These are phyloP conservation scores for Blomia tropicalis DNA, from an alignment of 2,888 invertebrate genomes.

Conservation along the genomic window DNA sequence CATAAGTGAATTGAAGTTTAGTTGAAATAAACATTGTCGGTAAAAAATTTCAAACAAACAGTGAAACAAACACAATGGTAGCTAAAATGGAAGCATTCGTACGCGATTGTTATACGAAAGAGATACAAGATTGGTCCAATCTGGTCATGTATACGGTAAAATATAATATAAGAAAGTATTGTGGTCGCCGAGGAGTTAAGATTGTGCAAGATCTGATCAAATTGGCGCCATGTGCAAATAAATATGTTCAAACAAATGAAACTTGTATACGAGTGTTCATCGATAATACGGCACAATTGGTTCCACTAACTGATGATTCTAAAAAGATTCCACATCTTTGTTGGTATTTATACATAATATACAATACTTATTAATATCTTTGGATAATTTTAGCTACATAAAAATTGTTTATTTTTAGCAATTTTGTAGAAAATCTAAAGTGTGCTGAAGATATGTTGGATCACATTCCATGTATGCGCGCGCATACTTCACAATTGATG, in stretches of 20 bases:
- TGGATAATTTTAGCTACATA: too few species aligned
- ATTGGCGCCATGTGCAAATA: not conserved
- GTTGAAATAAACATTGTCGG: too few species aligned
- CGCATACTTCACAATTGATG: not conserved
- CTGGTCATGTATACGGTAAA: not conserved
- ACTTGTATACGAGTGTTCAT: not conserved
- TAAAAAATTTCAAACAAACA: too few species aligned
- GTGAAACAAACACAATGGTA: not conserved
- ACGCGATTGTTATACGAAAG: not conserved
- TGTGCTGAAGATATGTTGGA: not conserved
- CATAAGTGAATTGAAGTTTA: too few species aligned
- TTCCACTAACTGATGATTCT: not conserved
- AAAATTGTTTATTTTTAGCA: too few species aligned
- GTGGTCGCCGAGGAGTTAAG: not conserved
- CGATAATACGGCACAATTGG: not conserved
- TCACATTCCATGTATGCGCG: not conserved
- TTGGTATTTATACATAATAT: too few species aligned
- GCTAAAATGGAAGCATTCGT: not conserved
- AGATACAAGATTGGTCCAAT: not conserved
- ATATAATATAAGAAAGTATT: not conserved
- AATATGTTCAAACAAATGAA: not conserved
- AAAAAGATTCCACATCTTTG: not conserved
- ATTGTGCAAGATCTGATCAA: not conserved
- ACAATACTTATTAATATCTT: too few species aligned
- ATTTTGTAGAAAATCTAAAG: not conserved